Percentiles rank a stretch among this genome's conserved stretches.
These are phyloP conservation scores for Euzophera pinguis DNA, from an alignment of 2,888 invertebrate species.

Conservation along the genomic window DNA sequence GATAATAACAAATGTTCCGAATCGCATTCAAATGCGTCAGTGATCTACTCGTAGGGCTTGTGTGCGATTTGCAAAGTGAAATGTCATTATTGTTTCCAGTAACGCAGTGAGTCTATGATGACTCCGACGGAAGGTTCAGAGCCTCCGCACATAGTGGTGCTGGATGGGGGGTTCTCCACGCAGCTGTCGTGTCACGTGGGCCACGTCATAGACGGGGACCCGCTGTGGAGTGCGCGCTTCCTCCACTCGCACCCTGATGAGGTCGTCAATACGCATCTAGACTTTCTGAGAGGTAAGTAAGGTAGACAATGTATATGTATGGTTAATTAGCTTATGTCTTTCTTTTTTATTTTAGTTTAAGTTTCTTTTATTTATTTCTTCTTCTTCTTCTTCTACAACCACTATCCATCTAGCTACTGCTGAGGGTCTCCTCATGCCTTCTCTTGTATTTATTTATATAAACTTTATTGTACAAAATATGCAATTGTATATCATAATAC, in stretches of 20 bases:
- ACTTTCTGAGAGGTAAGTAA: slow-evolving; percentile 85
- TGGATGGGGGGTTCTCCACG: slow-evolving; percentile 90
- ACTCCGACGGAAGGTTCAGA: slow-evolving; percentile 51
- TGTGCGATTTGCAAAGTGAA: background rate
- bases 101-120: slow-evolving; percentile 33
- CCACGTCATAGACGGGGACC: slow-evolving; percentile 89
- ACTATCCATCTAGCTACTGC: too few relatives aligned
- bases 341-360: too few relatives aligned
- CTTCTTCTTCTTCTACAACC: too few relatives aligned
- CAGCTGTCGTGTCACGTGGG: slow-evolving; percentile 88
- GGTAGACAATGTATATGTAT: background rate
- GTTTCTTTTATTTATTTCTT: too few relatives aligned
- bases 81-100: background rate
- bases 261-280: slow-evolving; percentile 89
- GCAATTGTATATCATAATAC: too few relatives aligned
- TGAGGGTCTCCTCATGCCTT: too few relatives aligned
- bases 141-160: slow-evolving; percentile 67
- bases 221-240: slow-evolving; percentile 93
- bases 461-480: too few relatives aligned
- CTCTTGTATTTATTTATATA: too few relatives aligned
- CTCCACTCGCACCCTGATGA: slow-evolving; percentile 89
- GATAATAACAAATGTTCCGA: background rate
- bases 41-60: background rate
- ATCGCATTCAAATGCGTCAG: background rate
- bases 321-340: too few relatives aligned